These are phyloP conservation scores for Tolypeutes matacus DNA, from an alignment of 2,797 vertebrate genomes.

Conservation along the genomic window DNA sequence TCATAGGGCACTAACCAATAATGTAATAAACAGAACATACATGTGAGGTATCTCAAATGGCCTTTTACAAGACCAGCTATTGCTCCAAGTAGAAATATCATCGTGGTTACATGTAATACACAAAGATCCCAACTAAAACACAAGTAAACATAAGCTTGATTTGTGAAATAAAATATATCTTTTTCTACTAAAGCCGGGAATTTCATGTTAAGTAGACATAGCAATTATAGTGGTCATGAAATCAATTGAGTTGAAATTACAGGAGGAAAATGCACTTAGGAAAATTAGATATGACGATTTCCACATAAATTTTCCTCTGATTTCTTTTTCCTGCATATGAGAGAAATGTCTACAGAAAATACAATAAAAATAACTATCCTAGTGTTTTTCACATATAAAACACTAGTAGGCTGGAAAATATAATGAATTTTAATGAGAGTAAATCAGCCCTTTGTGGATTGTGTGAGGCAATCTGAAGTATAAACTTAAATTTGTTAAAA, in stretches of 20 bases:
- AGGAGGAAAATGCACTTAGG: not conserved
- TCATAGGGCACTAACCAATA: not conserved
- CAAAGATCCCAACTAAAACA: slow-evolving; percentile 25
- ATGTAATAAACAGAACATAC: not conserved
- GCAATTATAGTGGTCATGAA: not conserved
- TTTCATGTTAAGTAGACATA: slow-evolving; percentile 38
- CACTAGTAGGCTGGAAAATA: not conserved
- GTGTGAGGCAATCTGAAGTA: slow-evolving; percentile 30
- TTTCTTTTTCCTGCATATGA: slow-evolving; percentile 21
- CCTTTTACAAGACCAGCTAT: not conserved
- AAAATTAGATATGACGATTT: slow-evolving; percentile 2
- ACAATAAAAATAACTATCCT: not conserved
- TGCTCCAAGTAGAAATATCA: not conserved
- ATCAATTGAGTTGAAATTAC: not conserved
- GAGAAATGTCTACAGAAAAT: not conserved
- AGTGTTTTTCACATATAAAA: not conserved
- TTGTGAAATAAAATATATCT: not conserved
- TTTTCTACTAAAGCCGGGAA: slow-evolving; percentile 1
- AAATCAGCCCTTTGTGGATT: slow-evolving; percentile 35
- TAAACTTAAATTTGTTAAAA: not conserved
- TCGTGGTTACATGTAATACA: not conserved
- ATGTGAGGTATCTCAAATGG: not conserved
- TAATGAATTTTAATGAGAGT: slow-evolving; percentile 46
- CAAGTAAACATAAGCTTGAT: not conserved
- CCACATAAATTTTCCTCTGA: not conserved